Evolutionary conservation across 2,888 invertebrate species (phyloP).

Genomic region (Ophonus ardosiacus): DNA sequence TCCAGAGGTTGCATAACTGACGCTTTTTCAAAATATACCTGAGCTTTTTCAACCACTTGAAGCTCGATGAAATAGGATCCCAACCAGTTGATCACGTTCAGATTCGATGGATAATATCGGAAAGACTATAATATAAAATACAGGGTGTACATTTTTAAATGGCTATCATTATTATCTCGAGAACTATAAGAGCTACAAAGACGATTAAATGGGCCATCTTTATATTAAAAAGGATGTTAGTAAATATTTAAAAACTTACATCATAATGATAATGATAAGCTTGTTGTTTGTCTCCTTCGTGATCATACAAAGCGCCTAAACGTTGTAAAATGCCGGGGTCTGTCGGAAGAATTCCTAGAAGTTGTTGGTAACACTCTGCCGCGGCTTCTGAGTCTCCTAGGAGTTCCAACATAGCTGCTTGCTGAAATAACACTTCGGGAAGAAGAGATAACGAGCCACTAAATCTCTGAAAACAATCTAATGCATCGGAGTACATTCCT

Average conservation of each 20-base stretch:
- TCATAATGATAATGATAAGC: slow-evolving; percentile 91
- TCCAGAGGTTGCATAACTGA: slow-evolving; percentile 86
- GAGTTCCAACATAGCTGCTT: slow-evolving; percentile 87
- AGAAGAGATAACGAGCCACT: slow-evolving; percentile 79
- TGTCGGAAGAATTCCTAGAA: slow-evolving; percentile 89
- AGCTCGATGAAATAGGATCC: slow-evolving; percentile 93
- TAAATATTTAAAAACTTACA: slow-evolving; percentile 75
- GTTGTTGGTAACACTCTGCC: slow-evolving; percentile 84
- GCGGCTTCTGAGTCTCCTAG: slow-evolving; percentile 81
- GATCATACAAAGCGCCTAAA: slow-evolving; percentile 93
- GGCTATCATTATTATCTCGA: no score
- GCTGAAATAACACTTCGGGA: slow-evolving; percentile 80
- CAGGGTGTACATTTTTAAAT: no score
- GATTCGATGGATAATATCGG: slow-evolving; percentile 84
- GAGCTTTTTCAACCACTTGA: slow-evolving; percentile 92
- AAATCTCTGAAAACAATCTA: slow-evolving; percentile 89
- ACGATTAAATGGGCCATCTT: no score
- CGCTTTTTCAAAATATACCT: slow-evolving; percentile 89
- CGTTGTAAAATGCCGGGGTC: slow-evolving; percentile 94
- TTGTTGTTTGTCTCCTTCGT: slow-evolving; percentile 93
- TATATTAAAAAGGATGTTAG: slow-evolving; percentile 1
- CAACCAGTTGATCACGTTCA: slow-evolving; percentile 91
- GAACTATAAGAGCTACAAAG: no score
- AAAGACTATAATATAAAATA: slow-evolving; percentile 78
- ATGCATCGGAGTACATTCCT: slow-evolving; percentile 84